Conservation (phyloP, 2,113 vertebrate genomes). For the Laticauda colubrina region DNA sequence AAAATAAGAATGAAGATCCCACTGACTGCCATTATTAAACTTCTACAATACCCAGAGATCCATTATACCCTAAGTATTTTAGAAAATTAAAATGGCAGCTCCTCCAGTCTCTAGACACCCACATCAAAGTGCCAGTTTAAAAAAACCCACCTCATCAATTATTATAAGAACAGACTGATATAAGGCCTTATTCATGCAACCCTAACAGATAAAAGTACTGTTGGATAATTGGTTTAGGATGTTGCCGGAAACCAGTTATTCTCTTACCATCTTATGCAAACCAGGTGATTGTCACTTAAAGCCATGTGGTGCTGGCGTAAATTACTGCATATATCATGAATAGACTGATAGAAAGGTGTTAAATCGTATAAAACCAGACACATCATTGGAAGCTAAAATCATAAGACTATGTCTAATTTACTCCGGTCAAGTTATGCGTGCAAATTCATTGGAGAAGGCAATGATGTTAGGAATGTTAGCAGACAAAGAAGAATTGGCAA, state of each 20-base stretch:
- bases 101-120: neutral
- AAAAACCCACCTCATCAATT: neutral
- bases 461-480: neutral
- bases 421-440: neutral
- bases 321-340: neutral
- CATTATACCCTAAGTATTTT: neutral
- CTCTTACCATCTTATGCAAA: neutral
- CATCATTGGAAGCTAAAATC: neutral
- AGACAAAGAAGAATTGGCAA: neutral
- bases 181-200: neutral
- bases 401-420: neutral
- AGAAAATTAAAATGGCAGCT: neutral
- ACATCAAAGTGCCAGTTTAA: neutral
- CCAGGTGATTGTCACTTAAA: neutral
- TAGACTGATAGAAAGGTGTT: neutral
- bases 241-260: neutral
- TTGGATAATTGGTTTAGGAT: neutral
- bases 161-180: neutral
- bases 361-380: neutral
- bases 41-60: neutral
- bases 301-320: neutral
- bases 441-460: neutral
- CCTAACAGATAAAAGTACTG: too few species aligned
- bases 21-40: neutral
- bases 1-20: neutral